These are phyloP conservation scores for Drosophila macrothrix DNA, from an alignment of 2,888 invertebrate genomes.

Conservation along the genomic window DNA sequence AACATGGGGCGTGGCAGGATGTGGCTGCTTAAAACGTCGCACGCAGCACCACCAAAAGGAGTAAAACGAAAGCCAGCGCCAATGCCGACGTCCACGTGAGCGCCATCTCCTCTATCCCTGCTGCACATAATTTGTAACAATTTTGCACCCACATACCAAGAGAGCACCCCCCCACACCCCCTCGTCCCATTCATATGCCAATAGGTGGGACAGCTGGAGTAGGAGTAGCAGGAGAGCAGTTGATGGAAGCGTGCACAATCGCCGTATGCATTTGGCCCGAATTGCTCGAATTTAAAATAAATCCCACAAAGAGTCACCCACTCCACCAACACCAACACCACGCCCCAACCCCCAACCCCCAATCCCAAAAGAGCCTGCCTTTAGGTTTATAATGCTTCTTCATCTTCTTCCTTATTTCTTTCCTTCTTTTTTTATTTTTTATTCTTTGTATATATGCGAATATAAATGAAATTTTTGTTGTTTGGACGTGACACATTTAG, in stretches of 20 bases:
- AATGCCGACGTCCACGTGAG: slow-evolving; percentile 14
- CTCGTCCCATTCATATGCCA: not conserved
- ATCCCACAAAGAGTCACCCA: slow-evolving; percentile 32
- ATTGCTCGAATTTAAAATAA: slow-evolving; percentile 76
- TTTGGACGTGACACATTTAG: slow-evolving; percentile 81
- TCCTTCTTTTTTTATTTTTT: not conserved
- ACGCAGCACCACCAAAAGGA: slow-evolving; percentile 65
- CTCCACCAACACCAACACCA: not conserved
- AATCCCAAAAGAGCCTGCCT: slow-evolving; percentile 3
- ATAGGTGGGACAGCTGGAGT: slow-evolving; percentile 8
- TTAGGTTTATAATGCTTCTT: slow-evolving; percentile 52
- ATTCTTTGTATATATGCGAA: slow-evolving; percentile 61
- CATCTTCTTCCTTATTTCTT: slow-evolving; percentile 25
- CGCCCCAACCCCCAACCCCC: not conserved
- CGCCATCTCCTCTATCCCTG: slow-evolving; percentile 40
- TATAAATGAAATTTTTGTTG: slow-evolving; percentile 82
- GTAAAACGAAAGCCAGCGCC: slow-evolving; percentile 43
- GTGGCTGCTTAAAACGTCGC: slow-evolving; percentile 75
- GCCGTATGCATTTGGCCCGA: slow-evolving; percentile 60
- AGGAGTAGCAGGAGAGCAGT: too few relatives aligned
- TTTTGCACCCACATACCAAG: slow-evolving; percentile 57
- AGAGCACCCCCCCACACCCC: not conserved
- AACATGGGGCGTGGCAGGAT: slow-evolving; percentile 63
- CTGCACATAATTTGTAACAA: slow-evolving; percentile 80
- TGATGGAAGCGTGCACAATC: slow-evolving; percentile 32